Evolutionary conservation across 1,140 invertebrate species (phyloP), one percentile per base, ranked within the genome.

Genomic region (Harpegnathos saltator): DNA sequence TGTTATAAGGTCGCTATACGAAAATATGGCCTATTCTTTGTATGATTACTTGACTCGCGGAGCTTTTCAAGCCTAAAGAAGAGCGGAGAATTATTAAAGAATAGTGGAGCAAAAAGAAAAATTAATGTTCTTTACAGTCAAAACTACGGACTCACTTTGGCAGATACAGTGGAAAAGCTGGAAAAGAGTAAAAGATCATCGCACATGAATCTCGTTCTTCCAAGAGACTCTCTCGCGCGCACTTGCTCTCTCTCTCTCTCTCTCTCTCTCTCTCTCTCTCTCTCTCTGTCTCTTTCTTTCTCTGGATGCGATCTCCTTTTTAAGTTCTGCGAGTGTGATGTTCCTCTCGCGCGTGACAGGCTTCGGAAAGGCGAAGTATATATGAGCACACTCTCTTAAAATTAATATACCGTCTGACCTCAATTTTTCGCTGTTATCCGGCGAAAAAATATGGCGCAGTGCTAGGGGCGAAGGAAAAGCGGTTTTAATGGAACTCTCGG

Each of bases 361-460:
- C 26, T 48, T 68, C 14, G 29, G 3, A 68, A 77, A 44, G 38
- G 17, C 24, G 22, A 77, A 2, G 15, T 54, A 54, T 15, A 38
- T 26, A 58, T 0, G 44, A 11, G 22, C 11, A 26, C 15, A 19
- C 56, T 58, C 33, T n/a, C 44, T 56, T 17, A 59, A 78, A 80
- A 71, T 59, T 80, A 80, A 69, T 80, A 24, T 59, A 59, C n/a
- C 24, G 68, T 78, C 66, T 78, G 63, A 80, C 38, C 75, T 26
- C 12, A 71, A 59, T 71, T 69, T 78, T 77, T 77, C 48, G 61
- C 61, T 77, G 74, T 66, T 80, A 59, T 59, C 24, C 14, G 17
- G 15, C 22, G 12, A n/a, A 80, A 80, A 80, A 71, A 22, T 80
- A 80, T 22, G 52, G 24, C 24, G 50, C 14, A 0, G 17, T 58